Conservation (phyloP, 2,113 vertebrate genomes). For the Antidorcas marsupialis region DNA sequence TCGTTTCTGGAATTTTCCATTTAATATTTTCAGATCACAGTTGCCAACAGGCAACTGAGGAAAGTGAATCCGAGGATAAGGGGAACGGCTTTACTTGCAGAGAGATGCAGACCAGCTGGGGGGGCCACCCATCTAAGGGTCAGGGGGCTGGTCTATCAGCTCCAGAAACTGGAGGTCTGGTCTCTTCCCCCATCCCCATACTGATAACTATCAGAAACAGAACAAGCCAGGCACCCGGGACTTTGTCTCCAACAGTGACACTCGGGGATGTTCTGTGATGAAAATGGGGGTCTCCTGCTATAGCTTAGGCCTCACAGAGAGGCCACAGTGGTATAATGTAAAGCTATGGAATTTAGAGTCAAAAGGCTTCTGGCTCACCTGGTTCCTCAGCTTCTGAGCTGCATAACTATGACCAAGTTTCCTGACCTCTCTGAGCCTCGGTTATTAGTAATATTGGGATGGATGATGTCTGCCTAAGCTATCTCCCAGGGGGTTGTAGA, state of each 20-base stretch:
- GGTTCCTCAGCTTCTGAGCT: not conserved
- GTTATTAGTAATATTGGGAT: not conserved
- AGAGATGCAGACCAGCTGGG: not conserved
- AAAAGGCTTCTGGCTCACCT: not conserved
- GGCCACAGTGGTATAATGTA: not conserved
- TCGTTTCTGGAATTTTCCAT: not conserved
- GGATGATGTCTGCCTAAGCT: not conserved
- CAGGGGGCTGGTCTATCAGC: not conserved
- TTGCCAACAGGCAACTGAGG: not conserved
- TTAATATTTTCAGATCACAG: not conserved
- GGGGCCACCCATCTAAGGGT: not conserved
- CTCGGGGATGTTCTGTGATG: not conserved
- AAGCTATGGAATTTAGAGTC: not conserved
- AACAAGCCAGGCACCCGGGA: not conserved
- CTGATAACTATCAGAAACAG: not conserved
- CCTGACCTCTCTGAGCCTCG: not conserved
- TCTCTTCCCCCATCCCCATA: fast-evolving
- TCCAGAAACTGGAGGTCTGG: not conserved
- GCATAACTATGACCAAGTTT: not conserved
- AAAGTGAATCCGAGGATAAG: not conserved
- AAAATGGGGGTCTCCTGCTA: not conserved
- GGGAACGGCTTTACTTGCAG: not conserved
- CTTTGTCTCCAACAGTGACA: not conserved
- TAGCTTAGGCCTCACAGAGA: not conserved
- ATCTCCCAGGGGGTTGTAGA: not conserved